Percentiles rank a stretch among this genome's conserved stretches.
These are phyloP conservation scores for Habroteleia sp. DNA, from an alignment of 2,888 invertebrate species.

Conservation along the genomic window DNA sequence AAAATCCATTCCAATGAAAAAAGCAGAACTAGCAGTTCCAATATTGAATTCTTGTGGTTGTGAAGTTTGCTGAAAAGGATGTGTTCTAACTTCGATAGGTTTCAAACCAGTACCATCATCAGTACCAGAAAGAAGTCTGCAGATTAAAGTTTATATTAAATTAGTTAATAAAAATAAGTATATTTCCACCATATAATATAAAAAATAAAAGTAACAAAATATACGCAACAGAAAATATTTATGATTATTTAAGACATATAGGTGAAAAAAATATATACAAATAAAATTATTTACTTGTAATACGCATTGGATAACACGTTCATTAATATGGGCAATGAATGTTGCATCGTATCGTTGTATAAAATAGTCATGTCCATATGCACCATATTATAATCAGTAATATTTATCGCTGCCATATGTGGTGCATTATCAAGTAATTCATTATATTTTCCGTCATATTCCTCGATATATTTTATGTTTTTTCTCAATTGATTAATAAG, in stretches of 20 bases:
- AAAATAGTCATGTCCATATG: constrained; percentile 84
- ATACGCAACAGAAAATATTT: too few relatives aligned
- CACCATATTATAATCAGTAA: constrained; percentile 82
- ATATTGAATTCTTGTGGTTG: constrained; percentile 88
- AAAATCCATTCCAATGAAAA: constrained; percentile 91
- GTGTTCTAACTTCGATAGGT: constrained; percentile 85
- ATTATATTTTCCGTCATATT: constrained; percentile 86
- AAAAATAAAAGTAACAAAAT: not conserved
- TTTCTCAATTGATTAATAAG: constrained; percentile 71
- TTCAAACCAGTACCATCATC: constrained; percentile 68
- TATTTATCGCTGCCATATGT: constrained; percentile 86
- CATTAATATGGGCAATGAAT: constrained; percentile 88
- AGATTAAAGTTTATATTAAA: too few relatives aligned
- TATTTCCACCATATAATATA: not conserved
- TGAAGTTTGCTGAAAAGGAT: constrained; percentile 88
- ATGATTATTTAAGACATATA: too few relatives aligned
- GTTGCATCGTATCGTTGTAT: constrained; percentile 90
- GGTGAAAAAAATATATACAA: not conserved
- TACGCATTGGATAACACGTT: constrained; percentile 88
- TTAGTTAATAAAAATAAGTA: too few relatives aligned
- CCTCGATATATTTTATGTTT: constrained; percentile 79
- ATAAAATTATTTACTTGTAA: constrained; percentile 82
- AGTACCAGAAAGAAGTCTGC: constrained; percentile 79
- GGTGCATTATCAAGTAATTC: constrained; percentile 84
- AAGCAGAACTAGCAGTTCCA: constrained; percentile 87